A percentile compares a stretch with the other conserved stretches of the same genome.
Conservation (phyloP, 2,113 vertebrate species). For the Phoenicopterus ruber region DNA sequence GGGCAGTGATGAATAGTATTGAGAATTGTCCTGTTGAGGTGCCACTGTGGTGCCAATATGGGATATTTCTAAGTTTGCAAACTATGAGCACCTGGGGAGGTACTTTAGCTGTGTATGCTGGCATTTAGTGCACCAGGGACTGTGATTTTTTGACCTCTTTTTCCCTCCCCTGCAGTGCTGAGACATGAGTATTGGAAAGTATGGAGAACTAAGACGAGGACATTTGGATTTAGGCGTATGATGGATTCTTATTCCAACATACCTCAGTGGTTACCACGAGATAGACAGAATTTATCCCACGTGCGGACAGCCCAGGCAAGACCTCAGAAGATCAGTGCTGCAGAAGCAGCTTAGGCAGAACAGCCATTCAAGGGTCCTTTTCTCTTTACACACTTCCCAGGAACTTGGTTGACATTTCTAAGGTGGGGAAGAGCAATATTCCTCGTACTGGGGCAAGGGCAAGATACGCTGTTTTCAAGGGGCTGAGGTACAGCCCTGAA, state of each 20-base stretch:
- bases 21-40: neutral
- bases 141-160: neutral
- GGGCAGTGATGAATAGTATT: neutral
- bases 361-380: neutral
- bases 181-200: neutral
- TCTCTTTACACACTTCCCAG: neutral
- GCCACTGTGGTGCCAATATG: neutral
- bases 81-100: neutral
- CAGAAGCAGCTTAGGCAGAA: neutral
- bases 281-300: neutral
- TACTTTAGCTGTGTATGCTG: neutral
- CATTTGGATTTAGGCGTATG: neutral
- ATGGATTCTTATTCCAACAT: neutral
- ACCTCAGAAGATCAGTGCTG: neutral
- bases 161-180: neutral
- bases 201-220: neutral
- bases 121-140: neutral
- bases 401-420: neutral
- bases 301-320: neutral
- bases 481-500: neutral
- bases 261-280: neutral
- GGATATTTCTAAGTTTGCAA: neutral
- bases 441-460: neutral
- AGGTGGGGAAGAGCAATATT: neutral
- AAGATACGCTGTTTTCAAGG: neutral